Base-by-base conservation (phyloP, 1,140 invertebrate species). In the Uloborus diversus region DNA sequence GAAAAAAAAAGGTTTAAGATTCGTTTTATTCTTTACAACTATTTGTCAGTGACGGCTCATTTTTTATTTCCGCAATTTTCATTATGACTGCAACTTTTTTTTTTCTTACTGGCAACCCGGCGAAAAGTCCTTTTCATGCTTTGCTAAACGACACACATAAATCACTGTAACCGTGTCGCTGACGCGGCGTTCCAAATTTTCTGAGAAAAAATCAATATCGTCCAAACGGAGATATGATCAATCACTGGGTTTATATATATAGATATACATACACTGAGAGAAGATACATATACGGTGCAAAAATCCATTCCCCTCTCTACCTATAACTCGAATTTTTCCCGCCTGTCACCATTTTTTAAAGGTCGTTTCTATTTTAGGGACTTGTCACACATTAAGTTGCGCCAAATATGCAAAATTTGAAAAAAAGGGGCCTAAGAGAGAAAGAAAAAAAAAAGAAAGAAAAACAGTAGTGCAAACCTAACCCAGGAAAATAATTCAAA, bases 141-240 rank as follows among this genome's bases (percentile, higher is more conserved):
- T 65, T 65, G 32, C 73, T 76, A 76, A 76, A 76, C 61, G 73
- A 76, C 42, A 33, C 30, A 53, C 73, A 76, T 76, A 76, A 76
- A 76, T 76, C 73, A 76, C 47, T 56, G 73, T 56, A 65, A 65
- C 47, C 25, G 61, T 76, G 73, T 37, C 23, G 30, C 27, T 76
- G 73, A 65, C 59, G 61, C n/a, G 17, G n/a, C 17, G 37, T 23
- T 28, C 51, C 27, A 56, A 65, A 65, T 76, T 76, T 76, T 56
- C 35, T 27, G 61, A 28, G 17, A 49, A 76, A 76, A 69, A 76
- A 76, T 76, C 73, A 37, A 76, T 76, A 57, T 25, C 49, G 25
- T 61, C 69, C 27, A 76, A 76, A 53, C 23, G 3, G 30, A 65
- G 73, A 65, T 76, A 56, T 49, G 47, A 76, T 76, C 73, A 76